Conservation (phyloP, 2,113 vertebrate species). For the Hylia prasina region DNA sequence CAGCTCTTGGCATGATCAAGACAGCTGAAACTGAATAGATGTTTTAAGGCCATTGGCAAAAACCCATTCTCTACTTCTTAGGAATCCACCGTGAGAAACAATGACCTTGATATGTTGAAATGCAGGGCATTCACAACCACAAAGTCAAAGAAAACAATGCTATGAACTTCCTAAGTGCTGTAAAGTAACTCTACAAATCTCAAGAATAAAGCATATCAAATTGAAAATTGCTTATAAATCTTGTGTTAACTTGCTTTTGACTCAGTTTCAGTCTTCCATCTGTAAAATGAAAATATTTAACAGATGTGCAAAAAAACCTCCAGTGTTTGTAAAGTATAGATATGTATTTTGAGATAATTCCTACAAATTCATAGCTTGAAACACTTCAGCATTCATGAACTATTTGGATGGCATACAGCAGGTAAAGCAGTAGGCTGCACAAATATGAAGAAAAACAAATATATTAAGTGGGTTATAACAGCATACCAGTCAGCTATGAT, state of each 20-base stretch:
- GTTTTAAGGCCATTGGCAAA: background rate
- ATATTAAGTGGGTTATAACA: background rate
- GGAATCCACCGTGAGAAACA: background rate
- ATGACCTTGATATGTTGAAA: background rate
- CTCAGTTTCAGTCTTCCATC: background rate
- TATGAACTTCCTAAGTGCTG: background rate
- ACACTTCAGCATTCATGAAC: background rate
- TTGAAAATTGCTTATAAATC: background rate
- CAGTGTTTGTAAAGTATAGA: background rate
- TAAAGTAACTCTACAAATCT: background rate
- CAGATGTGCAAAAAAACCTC: background rate
- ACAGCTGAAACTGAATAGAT: background rate
- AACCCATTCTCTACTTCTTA: background rate
- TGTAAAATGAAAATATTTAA: background rate
- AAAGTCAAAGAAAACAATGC: background rate
- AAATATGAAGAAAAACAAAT: background rate
- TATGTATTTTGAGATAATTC: background rate
- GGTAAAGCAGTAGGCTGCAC: background rate
- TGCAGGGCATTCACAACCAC: background rate
- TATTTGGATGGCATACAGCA: background rate
- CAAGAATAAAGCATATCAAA: background rate
- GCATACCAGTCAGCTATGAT: background rate
- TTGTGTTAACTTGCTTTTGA: background rate
- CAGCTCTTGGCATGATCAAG: background rate
- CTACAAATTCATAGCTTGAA: background rate